These are phyloP conservation scores for Phalacrocorax brasilianus DNA, from an alignment of 2,113 vertebrate genomes.

Conservation along the genomic window DNA sequence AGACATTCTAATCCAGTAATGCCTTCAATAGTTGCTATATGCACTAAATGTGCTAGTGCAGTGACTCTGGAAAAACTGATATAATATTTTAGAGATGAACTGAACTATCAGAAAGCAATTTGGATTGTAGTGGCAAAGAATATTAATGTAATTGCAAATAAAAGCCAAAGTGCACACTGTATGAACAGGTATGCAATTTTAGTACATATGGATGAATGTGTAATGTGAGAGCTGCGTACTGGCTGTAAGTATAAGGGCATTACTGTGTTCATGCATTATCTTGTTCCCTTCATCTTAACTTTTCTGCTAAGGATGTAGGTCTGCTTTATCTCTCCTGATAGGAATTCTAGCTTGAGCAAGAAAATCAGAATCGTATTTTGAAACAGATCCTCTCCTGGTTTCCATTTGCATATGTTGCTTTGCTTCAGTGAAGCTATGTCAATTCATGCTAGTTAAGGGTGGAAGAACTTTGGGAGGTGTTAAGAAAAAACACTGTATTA, in stretches of 20 bases:
- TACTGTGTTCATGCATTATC: background rate
- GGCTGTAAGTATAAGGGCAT: background rate
- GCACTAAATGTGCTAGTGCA: background rate
- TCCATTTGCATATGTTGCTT: background rate
- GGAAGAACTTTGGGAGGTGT: background rate
- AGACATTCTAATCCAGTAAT: background rate
- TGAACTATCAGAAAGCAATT: background rate
- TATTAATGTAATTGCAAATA: background rate
- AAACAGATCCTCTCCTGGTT: background rate
- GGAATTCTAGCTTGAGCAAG: background rate
- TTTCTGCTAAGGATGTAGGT: background rate
- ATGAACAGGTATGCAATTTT: background rate
- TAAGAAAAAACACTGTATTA: background rate
- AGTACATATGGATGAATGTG: too few species aligned
- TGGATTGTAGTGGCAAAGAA: background rate
- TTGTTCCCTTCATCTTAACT: background rate
- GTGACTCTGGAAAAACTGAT: background rate
- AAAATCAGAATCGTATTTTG: background rate
- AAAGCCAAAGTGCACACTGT: rapidly evolving
- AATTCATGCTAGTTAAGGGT: background rate
- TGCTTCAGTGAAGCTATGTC: background rate
- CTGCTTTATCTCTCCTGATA: background rate
- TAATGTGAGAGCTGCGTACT: background rate
- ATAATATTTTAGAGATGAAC: background rate
- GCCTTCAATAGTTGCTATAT: background rate